Evolutionary conservation across 2,797 vertebrate genomes (phyloP).

Genomic region (Gobionotothen gibberifrons): DNA sequence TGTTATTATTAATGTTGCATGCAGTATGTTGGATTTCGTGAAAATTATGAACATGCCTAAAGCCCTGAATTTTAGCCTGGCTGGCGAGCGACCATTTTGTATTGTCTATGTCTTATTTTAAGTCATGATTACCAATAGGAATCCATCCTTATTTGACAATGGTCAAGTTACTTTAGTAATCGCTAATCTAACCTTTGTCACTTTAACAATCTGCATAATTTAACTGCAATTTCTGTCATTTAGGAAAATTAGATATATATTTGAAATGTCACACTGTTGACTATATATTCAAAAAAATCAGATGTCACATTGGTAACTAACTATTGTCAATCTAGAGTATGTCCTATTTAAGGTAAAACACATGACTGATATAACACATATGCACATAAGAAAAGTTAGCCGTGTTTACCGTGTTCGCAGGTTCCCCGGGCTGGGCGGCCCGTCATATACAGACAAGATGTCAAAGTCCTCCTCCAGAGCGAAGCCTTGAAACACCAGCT

Average conservation of each 20-base stretch:
- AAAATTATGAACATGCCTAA: not conserved
- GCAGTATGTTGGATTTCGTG: not conserved
- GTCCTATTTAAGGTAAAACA: not conserved
- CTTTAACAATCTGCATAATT: not conserved
- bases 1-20: not conserved
- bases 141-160: too few relatives aligned
- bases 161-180: too few relatives aligned
- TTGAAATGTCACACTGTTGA: slow-evolving; percentile 9
- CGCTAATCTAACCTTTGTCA: not conserved
- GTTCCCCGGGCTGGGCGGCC: slow-evolving; percentile 91
- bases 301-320: not conserved
- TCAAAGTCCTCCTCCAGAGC: slow-evolving; percentile 99
- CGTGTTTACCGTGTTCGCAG: slow-evolving; percentile 91
- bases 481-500: slow-evolving; percentile 98
- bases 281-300: not conserved
- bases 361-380: not conserved
- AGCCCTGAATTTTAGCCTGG: not conserved
- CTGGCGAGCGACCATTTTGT: too few relatives aligned
- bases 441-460: slow-evolving; percentile 95
- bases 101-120: too few relatives aligned
- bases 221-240: not conserved
- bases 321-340: not conserved
- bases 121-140: not conserved
- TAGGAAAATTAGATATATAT: not conserved
- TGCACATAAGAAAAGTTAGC: not conserved